Percentiles rank a stretch among this genome's conserved stretches.
phyloP scores from a whole-genome alignment of 2,113 vertebrate genomes.

The Osmerus eperlanus region DNA sequence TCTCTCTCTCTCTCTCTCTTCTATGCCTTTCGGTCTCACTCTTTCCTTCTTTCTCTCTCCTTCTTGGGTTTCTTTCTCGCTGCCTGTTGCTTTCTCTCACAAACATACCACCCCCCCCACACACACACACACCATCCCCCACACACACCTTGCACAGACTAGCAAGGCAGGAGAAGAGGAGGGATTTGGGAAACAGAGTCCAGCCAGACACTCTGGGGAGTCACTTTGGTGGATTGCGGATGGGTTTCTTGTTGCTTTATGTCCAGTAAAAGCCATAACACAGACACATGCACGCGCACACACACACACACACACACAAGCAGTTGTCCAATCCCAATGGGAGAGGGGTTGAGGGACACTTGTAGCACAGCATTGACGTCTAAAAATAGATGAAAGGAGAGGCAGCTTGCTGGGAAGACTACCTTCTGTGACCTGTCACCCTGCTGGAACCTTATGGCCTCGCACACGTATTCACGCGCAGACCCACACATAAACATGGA shows the following conservation, averaged over 20 bases:
- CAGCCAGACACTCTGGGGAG: too few relatives aligned
- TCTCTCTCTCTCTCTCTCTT: too few relatives aligned
- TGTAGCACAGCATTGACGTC: not conserved
- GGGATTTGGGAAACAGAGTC: too few relatives aligned
- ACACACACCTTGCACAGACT: too few relatives aligned
- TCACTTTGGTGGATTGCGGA: too few relatives aligned
- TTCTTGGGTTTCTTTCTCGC: not conserved
- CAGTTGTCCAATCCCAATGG: not conserved
- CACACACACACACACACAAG: not conserved
- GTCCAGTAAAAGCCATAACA: not conserved
- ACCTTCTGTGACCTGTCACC: not conserved
- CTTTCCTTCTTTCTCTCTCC: not conserved
- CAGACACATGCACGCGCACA: not conserved
- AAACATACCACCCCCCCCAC: not conserved
- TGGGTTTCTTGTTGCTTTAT: too few relatives aligned
- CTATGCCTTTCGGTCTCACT: not conserved
- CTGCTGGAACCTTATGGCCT: not conserved
- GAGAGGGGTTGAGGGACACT: not conserved
- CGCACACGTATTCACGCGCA: not conserved
- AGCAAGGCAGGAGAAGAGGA: too few relatives aligned
- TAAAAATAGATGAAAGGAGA: constrained; percentile 11
- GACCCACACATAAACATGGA: constrained; percentile 10
- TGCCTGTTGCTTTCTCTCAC: not conserved
- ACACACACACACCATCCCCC: not conserved
- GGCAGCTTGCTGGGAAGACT: not conserved